phyloP scores from a whole-genome alignment of 1,140 invertebrate genomes.

The Spodoptera litura region DNA sequence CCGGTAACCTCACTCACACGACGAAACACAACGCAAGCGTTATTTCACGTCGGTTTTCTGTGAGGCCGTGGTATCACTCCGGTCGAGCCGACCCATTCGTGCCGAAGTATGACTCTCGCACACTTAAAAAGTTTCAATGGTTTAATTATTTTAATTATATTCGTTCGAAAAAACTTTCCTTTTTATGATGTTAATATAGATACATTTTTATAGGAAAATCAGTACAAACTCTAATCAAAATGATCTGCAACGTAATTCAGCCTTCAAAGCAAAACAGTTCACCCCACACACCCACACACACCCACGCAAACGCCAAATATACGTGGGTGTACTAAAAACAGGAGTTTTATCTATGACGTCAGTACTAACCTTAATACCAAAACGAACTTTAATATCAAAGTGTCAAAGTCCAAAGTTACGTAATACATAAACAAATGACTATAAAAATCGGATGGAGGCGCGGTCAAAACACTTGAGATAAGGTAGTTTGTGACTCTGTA shows the following conservation, averaged over 20 bases:
- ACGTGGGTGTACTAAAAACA: constrained; percentile 24
- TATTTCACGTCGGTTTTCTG: too few relatives aligned
- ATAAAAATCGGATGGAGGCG: constrained; percentile 15
- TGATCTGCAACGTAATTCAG: not conserved
- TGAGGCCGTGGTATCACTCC: too few relatives aligned
- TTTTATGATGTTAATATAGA: too few relatives aligned
- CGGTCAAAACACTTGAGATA: constrained; percentile 22
- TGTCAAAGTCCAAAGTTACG: constrained; percentile 6
- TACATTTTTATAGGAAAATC: too few relatives aligned
- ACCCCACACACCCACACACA: not conserved
- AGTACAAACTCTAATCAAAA: not conserved
- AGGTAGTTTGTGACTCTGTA: not conserved
- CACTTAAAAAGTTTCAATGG: too few relatives aligned
- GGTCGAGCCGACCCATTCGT: too few relatives aligned
- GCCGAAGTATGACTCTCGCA: too few relatives aligned
- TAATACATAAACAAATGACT: not conserved
- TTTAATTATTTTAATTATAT: too few relatives aligned
- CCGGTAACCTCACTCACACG: too few relatives aligned
- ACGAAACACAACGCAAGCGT: too few relatives aligned
- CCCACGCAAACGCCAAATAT: not conserved
- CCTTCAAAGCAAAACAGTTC: not conserved
- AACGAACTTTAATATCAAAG: constrained; percentile 1
- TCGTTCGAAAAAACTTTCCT: too few relatives aligned
- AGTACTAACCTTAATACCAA: not conserved
- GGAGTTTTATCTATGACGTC: constrained; percentile 12